These are phyloP conservation scores for Meles meles DNA, from an alignment of 2,113 vertebrate species.

Conservation along the genomic window DNA sequence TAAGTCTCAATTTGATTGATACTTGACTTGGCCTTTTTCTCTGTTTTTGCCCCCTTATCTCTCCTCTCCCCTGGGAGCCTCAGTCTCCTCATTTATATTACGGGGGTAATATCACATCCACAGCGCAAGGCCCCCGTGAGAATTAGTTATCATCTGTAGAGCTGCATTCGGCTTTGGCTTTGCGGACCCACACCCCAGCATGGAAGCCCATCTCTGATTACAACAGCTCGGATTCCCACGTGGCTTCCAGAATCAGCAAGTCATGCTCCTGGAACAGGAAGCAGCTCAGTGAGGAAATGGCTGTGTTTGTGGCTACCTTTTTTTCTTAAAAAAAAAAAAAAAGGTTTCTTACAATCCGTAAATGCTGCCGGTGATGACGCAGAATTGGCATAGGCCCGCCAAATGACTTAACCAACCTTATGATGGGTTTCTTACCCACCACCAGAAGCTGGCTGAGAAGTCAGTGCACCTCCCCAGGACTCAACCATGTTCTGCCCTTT, in stretches of 20 bases:
- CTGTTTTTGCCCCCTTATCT: not conserved
- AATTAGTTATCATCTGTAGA: not conserved
- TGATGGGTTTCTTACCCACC: not conserved
- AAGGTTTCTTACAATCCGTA: not conserved
- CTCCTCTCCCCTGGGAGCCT: not conserved
- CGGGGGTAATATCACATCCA: not conserved
- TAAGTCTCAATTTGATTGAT: not conserved
- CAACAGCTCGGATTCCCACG: not conserved
- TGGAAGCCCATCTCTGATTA: not conserved
- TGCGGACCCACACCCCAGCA: not conserved
- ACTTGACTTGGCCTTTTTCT: not conserved
- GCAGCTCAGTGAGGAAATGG: not conserved
- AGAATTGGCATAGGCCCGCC: not conserved
- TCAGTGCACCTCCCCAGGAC: not conserved
- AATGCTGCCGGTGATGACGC: not conserved
- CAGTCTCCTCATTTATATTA: not conserved
- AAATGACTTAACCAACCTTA: not conserved
- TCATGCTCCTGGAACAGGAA: not conserved
- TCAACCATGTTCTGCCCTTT: not conserved
- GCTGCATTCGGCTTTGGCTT: not conserved
- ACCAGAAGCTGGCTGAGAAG: not conserved
- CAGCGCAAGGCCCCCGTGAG: not conserved
- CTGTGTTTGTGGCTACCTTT: not conserved
- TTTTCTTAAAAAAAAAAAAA: not conserved
- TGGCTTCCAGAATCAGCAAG: not conserved